Conservation (phyloP, 1,140 invertebrate species). For the Trachymyrmex cornetzi region DNA sequence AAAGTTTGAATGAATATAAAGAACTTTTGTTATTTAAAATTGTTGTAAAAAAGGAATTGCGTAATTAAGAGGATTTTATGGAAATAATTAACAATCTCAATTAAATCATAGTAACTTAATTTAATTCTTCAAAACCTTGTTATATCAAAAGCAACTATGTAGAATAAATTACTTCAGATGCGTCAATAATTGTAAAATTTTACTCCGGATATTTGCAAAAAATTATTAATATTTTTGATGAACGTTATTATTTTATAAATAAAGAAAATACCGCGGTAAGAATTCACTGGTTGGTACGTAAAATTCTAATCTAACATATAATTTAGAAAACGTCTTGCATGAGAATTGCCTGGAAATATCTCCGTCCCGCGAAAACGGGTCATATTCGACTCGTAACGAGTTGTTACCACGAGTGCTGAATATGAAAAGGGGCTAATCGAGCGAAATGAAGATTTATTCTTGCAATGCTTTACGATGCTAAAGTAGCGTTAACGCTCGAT, state of each 20-base stretch:
- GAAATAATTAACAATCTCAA: background rate
- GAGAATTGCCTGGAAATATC: slow-evolving; percentile 38
- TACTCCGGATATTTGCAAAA: background rate
- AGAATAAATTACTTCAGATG: slow-evolving; percentile 4
- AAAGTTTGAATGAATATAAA: slow-evolving; percentile 43
- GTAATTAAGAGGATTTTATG: background rate
- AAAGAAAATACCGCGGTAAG: background rate
- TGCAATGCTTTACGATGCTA: slow-evolving; percentile 27
- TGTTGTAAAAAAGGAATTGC: slow-evolving; percentile 5
- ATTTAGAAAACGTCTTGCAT: slow-evolving; percentile 8
- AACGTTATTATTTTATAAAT: slow-evolving; percentile 5
- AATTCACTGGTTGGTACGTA: background rate
- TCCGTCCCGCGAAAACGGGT: slow-evolving; percentile 24
- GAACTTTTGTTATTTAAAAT: slow-evolving; percentile 39
- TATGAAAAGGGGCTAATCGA: slow-evolving; percentile 61
- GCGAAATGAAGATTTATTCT: slow-evolving; percentile 61
- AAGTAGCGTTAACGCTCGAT: slow-evolving; percentile 40
- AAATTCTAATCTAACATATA: slow-evolving; percentile 24
- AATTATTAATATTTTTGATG: background rate
- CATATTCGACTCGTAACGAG: slow-evolving; percentile 47
- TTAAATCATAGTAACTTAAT: background rate
- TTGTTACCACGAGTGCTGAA: slow-evolving; percentile 48
- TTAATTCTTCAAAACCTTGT: background rate
- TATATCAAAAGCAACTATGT: background rate
- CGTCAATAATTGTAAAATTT: slow-evolving; percentile 6